Conservation (phyloP, 1,140 invertebrate genomes). For the Hestina assimilis region DNA sequence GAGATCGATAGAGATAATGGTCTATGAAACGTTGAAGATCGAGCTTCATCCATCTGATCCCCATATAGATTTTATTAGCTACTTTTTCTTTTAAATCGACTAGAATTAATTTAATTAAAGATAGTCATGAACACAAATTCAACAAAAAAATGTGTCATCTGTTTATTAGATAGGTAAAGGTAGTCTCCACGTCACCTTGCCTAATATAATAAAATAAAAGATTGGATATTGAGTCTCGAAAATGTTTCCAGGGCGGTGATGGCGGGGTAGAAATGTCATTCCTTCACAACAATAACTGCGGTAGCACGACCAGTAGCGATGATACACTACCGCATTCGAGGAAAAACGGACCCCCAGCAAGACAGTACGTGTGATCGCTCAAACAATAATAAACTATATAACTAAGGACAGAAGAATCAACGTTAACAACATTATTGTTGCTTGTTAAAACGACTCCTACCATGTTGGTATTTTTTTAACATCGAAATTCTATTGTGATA, state of each 20-base stretch:
- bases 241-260: conserved; percentile 46
- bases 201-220: too few species aligned
- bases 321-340: conserved; percentile 59
- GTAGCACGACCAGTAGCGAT: conserved; percentile 53
- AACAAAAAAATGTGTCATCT: too few species aligned
- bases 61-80: too few species aligned
- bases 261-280: conserved; percentile 69
- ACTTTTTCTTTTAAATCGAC: too few species aligned
- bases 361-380: conserved; percentile 60
- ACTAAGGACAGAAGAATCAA: neutral
- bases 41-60: too few species aligned
- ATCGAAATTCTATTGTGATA: conserved; percentile 52
- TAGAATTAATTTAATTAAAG: too few species aligned
- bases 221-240: too few species aligned
- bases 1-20: too few species aligned
- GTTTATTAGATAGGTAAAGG: too few species aligned
- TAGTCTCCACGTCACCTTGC: too few species aligned
- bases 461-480: conserved; percentile 34
- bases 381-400: neutral
- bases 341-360: conserved; percentile 56
- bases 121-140: too few species aligned
- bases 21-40: too few species aligned
- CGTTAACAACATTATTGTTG: conserved; percentile 31
- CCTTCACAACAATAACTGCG: conserved; percentile 69
- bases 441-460: conserved; percentile 29